Conservation (phyloP, 2,888 invertebrate species). For the Drosophila diplacantha region DNA sequence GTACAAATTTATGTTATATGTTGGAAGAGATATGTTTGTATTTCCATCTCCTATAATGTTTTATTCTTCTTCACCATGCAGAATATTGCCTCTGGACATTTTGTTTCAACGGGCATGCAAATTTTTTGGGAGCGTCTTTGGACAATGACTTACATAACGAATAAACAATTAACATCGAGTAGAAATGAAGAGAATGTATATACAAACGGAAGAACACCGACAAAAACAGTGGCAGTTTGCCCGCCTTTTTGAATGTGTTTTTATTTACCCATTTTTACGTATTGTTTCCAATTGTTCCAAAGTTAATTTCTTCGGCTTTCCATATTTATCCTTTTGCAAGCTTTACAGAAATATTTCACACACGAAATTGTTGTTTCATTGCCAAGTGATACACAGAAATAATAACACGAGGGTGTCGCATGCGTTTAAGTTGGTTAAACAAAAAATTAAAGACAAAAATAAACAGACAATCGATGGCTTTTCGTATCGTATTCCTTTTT, state of each 20-base stretch:
- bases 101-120: conserved; percentile 25
- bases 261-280: conserved; percentile 86
- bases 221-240: conserved; percentile 57
- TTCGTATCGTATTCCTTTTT: conserved; percentile 10
- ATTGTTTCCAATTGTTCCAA: conserved; percentile 87
- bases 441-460: neutral
- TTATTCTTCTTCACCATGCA: conserved; percentile 9
- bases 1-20: neutral
- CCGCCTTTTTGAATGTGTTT: conserved; percentile 53
- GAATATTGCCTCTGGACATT: conserved; percentile 8
- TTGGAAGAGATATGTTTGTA: neutral
- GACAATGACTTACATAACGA: conserved; percentile 18
- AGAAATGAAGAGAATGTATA: conserved; percentile 37
- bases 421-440: conserved; percentile 30
- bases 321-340: conserved; percentile 92
- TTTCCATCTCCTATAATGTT: neutral
- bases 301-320: conserved; percentile 88
- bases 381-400: conserved; percentile 29
- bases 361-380: conserved; percentile 56
- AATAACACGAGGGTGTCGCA: conserved; percentile 23
- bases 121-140: conserved; percentile 28
- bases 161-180: conserved; percentile 30
- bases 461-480: conserved; percentile 24
- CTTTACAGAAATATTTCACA: conserved; percentile 82
- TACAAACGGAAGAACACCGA: conserved; percentile 59